A percentile compares a stretch with the other conserved stretches of the same genome.
phyloP scores from a whole-genome alignment of 2,113 vertebrate species.

The Synodontis membranacea region DNA sequence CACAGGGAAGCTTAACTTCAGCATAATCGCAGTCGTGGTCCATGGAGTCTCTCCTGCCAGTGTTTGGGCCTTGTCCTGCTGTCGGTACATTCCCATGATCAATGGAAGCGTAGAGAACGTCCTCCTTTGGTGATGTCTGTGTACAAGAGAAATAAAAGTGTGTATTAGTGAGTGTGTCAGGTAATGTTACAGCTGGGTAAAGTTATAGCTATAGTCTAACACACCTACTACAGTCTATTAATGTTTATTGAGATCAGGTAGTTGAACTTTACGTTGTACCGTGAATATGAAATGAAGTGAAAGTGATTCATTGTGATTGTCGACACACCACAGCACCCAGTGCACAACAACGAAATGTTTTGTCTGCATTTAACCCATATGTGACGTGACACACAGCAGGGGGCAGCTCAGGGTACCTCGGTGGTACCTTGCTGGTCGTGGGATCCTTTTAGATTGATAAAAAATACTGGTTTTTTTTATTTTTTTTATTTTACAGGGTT shows the following conservation, averaged over 20 bases:
- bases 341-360: too few species aligned
- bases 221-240: background rate
- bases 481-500: too few species aligned
- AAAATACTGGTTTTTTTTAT: too few species aligned
- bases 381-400: too few species aligned
- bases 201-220: background rate
- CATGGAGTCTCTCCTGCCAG: background rate
- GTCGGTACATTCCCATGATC: constrained; percentile 51
- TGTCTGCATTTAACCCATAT: too few species aligned
- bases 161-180: background rate
- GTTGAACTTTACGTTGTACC: too few species aligned
- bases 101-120: constrained; percentile 70
- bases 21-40: constrained; percentile 68
- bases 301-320: too few species aligned
- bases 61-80: background rate
- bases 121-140: constrained; percentile 54
- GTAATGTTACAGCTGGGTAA: background rate
- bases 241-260: background rate
- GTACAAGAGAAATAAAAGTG: background rate
- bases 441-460: too few species aligned
- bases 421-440: too few species aligned
- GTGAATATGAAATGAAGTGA: too few species aligned
- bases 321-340: too few species aligned
- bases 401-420: too few species aligned
- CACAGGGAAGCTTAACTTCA: constrained; percentile 55